phyloP scores from a whole-genome alignment of 2,113 vertebrate species.

The Gavia stellata region DNA sequence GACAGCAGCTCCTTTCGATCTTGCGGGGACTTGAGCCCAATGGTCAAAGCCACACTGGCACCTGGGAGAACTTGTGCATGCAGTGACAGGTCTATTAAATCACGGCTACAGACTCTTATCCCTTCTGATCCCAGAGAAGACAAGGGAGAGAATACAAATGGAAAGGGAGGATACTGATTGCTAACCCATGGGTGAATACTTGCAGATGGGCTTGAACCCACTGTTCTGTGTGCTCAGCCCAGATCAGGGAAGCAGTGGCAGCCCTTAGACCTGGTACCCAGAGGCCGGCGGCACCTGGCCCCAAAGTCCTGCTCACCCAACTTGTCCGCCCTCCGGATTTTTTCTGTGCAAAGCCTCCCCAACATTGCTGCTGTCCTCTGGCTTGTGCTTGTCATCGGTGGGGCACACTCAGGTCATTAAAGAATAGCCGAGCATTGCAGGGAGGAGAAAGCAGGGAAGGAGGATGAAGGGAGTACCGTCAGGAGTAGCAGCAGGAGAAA shows the following conservation, averaged over 20 bases:
- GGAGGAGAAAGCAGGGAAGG: background rate
- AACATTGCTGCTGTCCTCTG: background rate
- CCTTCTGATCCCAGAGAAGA: background rate
- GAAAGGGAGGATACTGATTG: background rate
- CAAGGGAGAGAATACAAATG: background rate
- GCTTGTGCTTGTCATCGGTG: rapidly evolving
- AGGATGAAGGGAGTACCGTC: background rate
- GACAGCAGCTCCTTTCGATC: background rate
- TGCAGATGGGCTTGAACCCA: background rate
- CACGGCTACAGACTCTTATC: background rate
- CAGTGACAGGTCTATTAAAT: background rate
- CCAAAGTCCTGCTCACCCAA: background rate
- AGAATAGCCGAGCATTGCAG: background rate
- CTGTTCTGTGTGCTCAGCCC: background rate
- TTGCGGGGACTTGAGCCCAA: background rate
- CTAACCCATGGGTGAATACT: background rate
- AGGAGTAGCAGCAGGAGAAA: background rate
- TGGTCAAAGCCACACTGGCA: background rate
- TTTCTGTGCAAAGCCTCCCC: background rate
- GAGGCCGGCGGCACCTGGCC: background rate
- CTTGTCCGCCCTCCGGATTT: background rate
- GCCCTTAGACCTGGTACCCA: background rate
- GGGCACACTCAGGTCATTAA: background rate
- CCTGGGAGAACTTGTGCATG: background rate
- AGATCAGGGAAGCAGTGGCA: background rate